Evolutionary conservation across 2,888 invertebrate genomes (phyloP), one percentile per base, ranked within the genome.

Genomic region (Synanthedon andrenaeformis): DNA sequence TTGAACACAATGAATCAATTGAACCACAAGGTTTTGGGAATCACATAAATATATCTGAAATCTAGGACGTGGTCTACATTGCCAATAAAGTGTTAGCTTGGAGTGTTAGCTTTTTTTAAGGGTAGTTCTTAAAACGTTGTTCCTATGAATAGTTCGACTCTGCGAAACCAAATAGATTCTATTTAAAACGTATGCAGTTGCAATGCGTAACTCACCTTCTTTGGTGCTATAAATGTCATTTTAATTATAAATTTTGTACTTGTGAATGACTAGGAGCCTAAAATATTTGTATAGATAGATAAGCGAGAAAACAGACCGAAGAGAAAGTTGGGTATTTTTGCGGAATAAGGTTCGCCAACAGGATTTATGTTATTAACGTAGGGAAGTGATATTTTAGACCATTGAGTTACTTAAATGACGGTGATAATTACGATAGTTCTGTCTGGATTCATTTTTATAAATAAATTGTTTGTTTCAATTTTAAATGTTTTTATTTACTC

Each of bases 321-420:
- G 45, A 45, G 4, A 13, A 42, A 23, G 4, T 13, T 12, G 14
- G n/a, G 45, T 45, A 45, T 14, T 12, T 14, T 45, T 45, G n/a
- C 45, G 11, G 8, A 45, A 45, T 13, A 45, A 45, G 35, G 35
- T 35, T 10, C 10, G 35, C 10, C 35, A 35, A 35, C 35, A 2
- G 35, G 35, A 35, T 35, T 8, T 10, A 35, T 35, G 35, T 35
- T 35, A 35, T 35, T 35, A 35, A 35, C 8, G 35, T 35, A 35
- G 35, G 35, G 35, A 35, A 35, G 35, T 35, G 35, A 35, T 35
- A 35, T 35, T n/a, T n/a, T 35, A 35, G 55, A 69, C 55, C 61
- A 62, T 69, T 70, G 71, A 74, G 72, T 74, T 82, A 81, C 79
- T 79, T 80, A 82, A 76, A 67, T 58, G 65, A 67, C 71, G 62